Evolutionary conservation across 2,888 invertebrate species (phyloP), one percentile per base, ranked within the genome.

Genomic region (Pammene fasciana): DNA sequence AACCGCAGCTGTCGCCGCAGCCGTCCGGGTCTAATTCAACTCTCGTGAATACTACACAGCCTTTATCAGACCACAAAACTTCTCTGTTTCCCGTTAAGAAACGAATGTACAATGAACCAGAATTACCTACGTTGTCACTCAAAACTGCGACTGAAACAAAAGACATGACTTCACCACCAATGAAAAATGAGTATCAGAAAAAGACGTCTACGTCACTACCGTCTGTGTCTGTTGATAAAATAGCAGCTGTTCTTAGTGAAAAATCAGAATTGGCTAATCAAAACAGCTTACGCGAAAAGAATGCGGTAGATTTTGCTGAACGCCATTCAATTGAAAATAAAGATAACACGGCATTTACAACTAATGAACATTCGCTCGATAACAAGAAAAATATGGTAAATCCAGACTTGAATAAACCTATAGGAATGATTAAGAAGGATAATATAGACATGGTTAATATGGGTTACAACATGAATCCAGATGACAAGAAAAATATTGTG

Each of bases 81-180:
- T 78, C 93, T 16, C 83, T 93, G 36, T 95, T 94, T 78, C 95
- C 95, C 10, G 94, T 95, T 46, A 95, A 95, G 79, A 95, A 95
- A 79, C 88, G 95, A 50, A 93, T 90, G 45, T 95, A 94, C 74
- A 94, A 90, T 79, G 94, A 94, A 76, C 84, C 86, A 3, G 90
- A 91, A 34, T 75, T 83, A 75, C 16, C 86, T 66, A 65, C 87
- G 75, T 68, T 84, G 76, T 70, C 85, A 81, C 67, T 83, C 75
- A 77, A 85, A 78, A 84, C 88, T 79, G 8, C 68, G 7, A 36
- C 77, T 7, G 90, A 89, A 54, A 72, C 68, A 56, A 86, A 83
- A 72, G 89, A 86, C 50, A 64, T 75, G 13, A 70, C 36, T 38
- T 54, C 76, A 5, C 45, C 73, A 16, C 78, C 82, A 68, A 77